Evolutionary conservation across 2,888 invertebrate genomes (phyloP).

Genomic region (Hydriomena furcata): DNA sequence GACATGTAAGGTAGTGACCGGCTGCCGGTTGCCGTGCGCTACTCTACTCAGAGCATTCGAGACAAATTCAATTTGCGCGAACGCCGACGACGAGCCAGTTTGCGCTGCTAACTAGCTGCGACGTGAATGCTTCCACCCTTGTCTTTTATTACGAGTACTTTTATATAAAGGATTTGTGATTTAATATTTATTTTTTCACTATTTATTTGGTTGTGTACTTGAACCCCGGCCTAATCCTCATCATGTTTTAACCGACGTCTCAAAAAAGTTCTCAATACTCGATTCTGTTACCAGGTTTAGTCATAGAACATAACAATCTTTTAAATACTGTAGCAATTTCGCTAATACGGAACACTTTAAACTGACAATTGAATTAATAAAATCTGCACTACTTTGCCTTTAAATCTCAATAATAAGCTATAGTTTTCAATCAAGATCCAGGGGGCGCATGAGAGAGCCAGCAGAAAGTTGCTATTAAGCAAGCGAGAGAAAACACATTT

Average conservation of each 20-base stretch:
- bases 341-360: background rate
- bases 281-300: no score
- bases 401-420: conserved; percentile 62
- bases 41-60: conserved; percentile 59
- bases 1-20: conserved; percentile 42
- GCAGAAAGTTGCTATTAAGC: conserved; percentile 67
- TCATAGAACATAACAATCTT: background rate
- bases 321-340: no score
- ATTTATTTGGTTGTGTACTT: no score
- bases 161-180: conserved; percentile 56
- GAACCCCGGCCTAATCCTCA: no score
- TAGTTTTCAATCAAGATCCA: conserved; percentile 71
- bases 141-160: conserved; percentile 68
- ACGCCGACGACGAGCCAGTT: conserved; percentile 75
- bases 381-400: conserved; percentile 34
- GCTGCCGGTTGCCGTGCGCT: conserved; percentile 36
- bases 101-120: conserved; percentile 79
- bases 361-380: conserved; percentile 32
- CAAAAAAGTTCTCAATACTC: no score
- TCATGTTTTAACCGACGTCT: no score
- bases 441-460: conserved; percentile 51
- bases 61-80: conserved; percentile 79
- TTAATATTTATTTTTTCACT: conserved; percentile 21
- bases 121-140: conserved; percentile 69
- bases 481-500: conserved; percentile 81